Evolutionary conservation across 2,888 invertebrate species (phyloP), one percentile per base, ranked within the genome.

Genomic region (Hydriomena furcata): DNA sequence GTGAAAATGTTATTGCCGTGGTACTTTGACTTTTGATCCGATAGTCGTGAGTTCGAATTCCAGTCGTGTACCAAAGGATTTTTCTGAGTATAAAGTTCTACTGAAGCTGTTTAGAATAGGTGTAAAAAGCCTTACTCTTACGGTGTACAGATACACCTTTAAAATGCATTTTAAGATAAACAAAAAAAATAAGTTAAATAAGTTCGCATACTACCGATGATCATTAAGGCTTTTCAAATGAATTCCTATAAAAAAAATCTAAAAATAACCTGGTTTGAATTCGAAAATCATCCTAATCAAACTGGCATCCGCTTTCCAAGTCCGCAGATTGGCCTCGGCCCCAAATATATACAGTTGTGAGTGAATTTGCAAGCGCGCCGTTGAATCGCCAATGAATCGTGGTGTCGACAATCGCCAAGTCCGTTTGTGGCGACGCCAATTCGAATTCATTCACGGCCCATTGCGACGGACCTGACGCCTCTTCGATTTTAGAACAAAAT

Each of bases 341-440:
- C 48, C 57, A 63, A 65, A 65, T 65, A 61, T 61, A 62, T 63
- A 61, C 77, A 76, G 76, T 76, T 73, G 76, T 72, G 82, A 82
- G 76, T 72, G 81, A 83, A 82, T 87, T 68, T 63, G 68, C 69
- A 64, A 52, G 60, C 60, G 59, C 58, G 53, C 48, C 61, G 60
- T 63, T 65, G 65, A 63, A 65, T 65, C 61, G 58, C 52, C 82
- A 82, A 82, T 80, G 73, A 71, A 76, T 77, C 80, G 85, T 82
- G 85, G 76, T 77, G 79, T 79, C 77, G 81, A 82, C 87, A 85
- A 83, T 85, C 81, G 79, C 76, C 79, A 71, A 68, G 75, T 74
- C 82, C 84, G 84, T 86, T 86, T 83, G 83, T 79, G 73, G 74
- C 79, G 82, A 76, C 74, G 79, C 76, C 83, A 84, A 83, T 83